Conservation (phyloP, 2,113 vertebrate species). For the Forbesichthys agassizii region DNA sequence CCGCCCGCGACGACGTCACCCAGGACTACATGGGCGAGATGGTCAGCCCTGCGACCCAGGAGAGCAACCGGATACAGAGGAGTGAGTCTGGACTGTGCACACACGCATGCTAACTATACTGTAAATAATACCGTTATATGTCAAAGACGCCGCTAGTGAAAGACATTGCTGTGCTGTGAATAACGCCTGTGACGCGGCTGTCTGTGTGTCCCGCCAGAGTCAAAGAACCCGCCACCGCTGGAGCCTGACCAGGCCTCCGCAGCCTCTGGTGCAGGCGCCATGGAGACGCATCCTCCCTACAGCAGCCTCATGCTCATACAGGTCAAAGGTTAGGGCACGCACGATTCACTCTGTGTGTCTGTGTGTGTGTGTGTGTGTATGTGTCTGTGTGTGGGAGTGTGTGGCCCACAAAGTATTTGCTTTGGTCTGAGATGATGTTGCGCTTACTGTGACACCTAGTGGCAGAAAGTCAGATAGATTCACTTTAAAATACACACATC, state of each 20-base stretch:
- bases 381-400: not conserved
- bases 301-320: slow-evolving; percentile 77
- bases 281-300: slow-evolving; percentile 58
- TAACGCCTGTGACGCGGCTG: not conserved
- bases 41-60: slow-evolving; percentile 45
- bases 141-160: no score
- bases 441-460: no score
- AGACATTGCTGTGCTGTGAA: no score
- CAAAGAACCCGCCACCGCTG: slow-evolving; percentile 62
- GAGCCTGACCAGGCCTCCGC: slow-evolving; percentile 24
- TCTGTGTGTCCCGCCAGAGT: slow-evolving; percentile 43
- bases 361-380: not conserved
- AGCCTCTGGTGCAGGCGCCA: slow-evolving; percentile 30
- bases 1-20: slow-evolving; percentile 76
- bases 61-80: slow-evolving; percentile 59
- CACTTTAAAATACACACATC: no score
- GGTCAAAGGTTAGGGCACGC: slow-evolving; percentile 74
- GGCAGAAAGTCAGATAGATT: no score
- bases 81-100: slow-evolving; percentile 53
- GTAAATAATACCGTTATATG: not conserved
- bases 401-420: not conserved
- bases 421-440: not conserved
- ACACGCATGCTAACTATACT: no score
- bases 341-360: not conserved
- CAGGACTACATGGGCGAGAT: slow-evolving; percentile 77